A percentile compares a stretch with the other conserved stretches of the same genome.
These are phyloP conservation scores for Drosophila tristis DNA, from an alignment of 1,140 invertebrate genomes.

Conservation along the genomic window DNA sequence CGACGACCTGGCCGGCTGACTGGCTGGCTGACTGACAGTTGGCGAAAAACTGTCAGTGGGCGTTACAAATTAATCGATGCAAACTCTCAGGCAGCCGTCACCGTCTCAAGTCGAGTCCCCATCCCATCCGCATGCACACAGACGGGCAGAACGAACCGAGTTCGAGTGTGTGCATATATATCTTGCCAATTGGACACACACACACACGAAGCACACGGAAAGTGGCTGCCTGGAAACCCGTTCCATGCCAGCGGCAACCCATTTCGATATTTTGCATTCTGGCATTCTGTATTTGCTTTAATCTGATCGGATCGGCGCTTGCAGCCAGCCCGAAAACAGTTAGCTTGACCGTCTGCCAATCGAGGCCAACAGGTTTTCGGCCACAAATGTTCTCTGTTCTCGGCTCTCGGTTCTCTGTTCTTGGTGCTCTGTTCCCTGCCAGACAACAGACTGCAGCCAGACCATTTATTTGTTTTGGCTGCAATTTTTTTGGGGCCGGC, in stretches of 20 bases:
- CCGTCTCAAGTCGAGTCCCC: slow-evolving; percentile 33
- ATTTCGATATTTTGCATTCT: slow-evolving; percentile 71
- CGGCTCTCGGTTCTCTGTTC: too few relatives aligned
- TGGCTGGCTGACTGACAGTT: slow-evolving; percentile 7
- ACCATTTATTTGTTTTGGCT: slow-evolving; percentile 24
- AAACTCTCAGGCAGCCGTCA: neutral
- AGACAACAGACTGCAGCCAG: slow-evolving; percentile 15
- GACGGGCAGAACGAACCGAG: too few relatives aligned
- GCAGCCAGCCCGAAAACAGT: slow-evolving; percentile 63
- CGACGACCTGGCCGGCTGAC: slow-evolving; percentile 5
- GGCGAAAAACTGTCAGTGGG: slow-evolving; percentile 20
- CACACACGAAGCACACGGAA: neutral
- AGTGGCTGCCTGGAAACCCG: slow-evolving; percentile 28
- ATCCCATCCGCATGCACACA: slow-evolving; percentile 5
- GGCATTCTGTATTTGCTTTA: slow-evolving; percentile 59
- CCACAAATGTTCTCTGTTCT: slow-evolving; percentile 35
- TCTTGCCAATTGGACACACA: slow-evolving; percentile 18
- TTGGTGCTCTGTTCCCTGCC: slow-evolving; percentile 7
- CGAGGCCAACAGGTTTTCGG: slow-evolving; percentile 71
- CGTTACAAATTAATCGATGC: slow-evolving; percentile 62
- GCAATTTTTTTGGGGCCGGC: slow-evolving; percentile 22
- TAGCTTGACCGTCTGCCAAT: slow-evolving; percentile 65
- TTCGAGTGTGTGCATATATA: neutral
- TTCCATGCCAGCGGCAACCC: slow-evolving; percentile 47
- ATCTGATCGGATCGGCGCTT: slow-evolving; percentile 64